phyloP scores from a whole-genome alignment of 2,113 vertebrate genomes.

The Microcebus ravelobensis region DNA sequence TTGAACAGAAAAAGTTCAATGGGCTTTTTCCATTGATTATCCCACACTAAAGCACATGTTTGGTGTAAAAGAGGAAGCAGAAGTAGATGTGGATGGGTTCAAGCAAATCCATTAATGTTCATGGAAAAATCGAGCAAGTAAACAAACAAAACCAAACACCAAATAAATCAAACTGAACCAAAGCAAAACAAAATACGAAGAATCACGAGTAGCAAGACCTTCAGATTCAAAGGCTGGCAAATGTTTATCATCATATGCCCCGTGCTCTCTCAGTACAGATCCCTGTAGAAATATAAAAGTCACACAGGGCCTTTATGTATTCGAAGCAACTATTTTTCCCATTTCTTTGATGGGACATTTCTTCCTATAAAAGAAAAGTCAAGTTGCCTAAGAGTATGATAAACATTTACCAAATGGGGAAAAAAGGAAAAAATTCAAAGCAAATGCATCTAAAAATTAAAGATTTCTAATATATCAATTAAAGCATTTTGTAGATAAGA shows the following conservation, averaged over 20 bases:
- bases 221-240: not conserved
- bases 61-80: not conserved
- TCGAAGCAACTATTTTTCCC: not conserved
- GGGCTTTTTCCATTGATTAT: not conserved
- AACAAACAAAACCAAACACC: not conserved
- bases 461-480: constrained; percentile 65
- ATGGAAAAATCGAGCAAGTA: not conserved
- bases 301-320: not conserved
- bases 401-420: not conserved
- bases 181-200: not conserved
- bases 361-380: not conserved
- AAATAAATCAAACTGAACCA: not conserved
- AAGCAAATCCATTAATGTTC: not conserved
- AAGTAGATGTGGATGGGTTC: not conserved
- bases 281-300: not conserved
- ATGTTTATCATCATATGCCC: not conserved
- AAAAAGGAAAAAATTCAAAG: not conserved
- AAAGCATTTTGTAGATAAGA: constrained; percentile 74
- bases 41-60: not conserved
- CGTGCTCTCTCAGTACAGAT: not conserved
- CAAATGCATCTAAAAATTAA: constrained; percentile 64
- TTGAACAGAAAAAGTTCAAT: not conserved
- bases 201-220: not conserved
- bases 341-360: not conserved
- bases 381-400: not conserved